phyloP scores from a whole-genome alignment of 1,140 invertebrate species.

The Neodiprion pinetum region DNA sequence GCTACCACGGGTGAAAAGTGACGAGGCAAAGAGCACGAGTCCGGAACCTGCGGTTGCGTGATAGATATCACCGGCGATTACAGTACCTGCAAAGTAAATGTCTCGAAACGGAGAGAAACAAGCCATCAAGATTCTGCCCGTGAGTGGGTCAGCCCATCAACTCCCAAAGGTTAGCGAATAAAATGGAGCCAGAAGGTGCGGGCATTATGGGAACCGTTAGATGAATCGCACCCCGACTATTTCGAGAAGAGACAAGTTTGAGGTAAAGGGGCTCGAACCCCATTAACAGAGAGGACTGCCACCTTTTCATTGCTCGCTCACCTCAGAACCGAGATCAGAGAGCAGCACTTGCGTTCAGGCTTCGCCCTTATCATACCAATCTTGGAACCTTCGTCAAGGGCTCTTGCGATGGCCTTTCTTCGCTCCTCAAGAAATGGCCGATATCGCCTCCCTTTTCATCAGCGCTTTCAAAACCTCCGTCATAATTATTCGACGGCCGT shows the following conservation, averaged over 20 bases:
- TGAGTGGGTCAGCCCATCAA: background rate
- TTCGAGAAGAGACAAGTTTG: too few relatives aligned
- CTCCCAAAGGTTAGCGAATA: background rate
- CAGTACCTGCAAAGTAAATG: background rate
- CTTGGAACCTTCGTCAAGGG: background rate
- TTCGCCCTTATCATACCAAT: background rate
- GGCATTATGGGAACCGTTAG: too few relatives aligned
- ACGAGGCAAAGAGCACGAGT: too few relatives aligned
- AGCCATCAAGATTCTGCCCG: background rate
- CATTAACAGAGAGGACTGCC: background rate
- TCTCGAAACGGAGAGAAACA: constrained; percentile 1
- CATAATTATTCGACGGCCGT: too few relatives aligned
- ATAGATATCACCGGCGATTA: too few relatives aligned
- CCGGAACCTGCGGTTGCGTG: too few relatives aligned
- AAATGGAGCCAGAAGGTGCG: background rate
- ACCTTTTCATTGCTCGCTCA: background rate
- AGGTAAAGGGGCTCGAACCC: background rate
- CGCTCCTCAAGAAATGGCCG: too few relatives aligned
- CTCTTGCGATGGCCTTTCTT: too few relatives aligned
- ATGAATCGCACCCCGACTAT: too few relatives aligned
- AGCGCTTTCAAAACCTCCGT: too few relatives aligned
- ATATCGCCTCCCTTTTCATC: too few relatives aligned
- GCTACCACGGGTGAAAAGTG: too few relatives aligned
- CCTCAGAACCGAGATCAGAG: background rate
- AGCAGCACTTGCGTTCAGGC: background rate